A percentile compares a stretch with the other conserved stretches of the same genome.
Evolutionary conservation across 1,140 invertebrate genomes (phyloP).

Genomic region (Apolygus lucorum): DNA sequence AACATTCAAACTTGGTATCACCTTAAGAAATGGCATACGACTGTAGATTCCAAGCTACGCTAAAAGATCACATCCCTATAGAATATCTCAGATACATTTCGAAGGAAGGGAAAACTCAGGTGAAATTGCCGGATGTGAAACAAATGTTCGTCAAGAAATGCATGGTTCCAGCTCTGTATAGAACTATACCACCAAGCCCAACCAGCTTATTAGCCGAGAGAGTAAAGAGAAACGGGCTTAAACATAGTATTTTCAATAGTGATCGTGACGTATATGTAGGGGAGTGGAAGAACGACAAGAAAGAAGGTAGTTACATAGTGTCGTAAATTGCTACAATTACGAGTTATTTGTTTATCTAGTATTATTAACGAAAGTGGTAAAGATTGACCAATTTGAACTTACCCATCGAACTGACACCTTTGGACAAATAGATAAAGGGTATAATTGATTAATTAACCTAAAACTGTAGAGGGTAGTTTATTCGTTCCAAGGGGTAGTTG

Average conservation of each 20-base stretch:
- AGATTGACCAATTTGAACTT: neutral
- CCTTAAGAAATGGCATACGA: neutral
- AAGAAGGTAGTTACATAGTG: constrained; percentile 44
- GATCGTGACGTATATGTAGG: constrained; percentile 44
- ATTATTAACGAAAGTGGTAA: neutral
- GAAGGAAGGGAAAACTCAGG: neutral
- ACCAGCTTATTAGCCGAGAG: neutral
- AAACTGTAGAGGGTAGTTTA: no score
- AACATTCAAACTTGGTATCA: no score
- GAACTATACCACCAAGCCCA: neutral
- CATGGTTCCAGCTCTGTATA: neutral
- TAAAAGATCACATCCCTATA: neutral
- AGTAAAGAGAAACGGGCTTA: constrained; percentile 40
- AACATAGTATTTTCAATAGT: constrained; percentile 44
- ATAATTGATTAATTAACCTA: no score
- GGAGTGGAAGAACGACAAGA: constrained; percentile 47
- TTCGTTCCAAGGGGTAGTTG: no score
- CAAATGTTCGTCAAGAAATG: constrained; percentile 1
- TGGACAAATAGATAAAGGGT: no score
- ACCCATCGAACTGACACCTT: no score
- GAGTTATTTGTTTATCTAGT: no score
- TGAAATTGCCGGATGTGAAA: neutral
- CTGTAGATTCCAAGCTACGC: neutral
- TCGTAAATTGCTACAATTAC: neutral
- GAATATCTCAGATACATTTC: neutral